phyloP scores from a whole-genome alignment of 2,797 vertebrate genomes.

The Macropus fuliginosus region DNA sequence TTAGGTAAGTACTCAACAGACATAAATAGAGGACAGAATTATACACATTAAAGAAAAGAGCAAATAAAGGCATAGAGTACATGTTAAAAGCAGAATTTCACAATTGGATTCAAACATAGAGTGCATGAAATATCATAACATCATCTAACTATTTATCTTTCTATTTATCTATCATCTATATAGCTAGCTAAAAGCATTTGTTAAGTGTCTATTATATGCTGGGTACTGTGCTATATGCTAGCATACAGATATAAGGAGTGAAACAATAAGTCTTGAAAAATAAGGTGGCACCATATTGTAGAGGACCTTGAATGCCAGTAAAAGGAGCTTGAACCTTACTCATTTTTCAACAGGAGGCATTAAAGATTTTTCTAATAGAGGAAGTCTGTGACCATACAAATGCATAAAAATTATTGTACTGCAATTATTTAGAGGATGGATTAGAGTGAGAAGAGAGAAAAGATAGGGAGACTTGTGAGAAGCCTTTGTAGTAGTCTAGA shows the following conservation, averaged over 20 bases:
- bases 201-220: too few species aligned
- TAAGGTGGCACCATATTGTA: background rate
- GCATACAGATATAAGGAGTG: background rate
- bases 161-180: too few species aligned
- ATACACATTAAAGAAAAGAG: background rate
- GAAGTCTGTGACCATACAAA: background rate
- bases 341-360: background rate
- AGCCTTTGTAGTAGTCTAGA: background rate
- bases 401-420: background rate
- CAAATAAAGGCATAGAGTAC: background rate
- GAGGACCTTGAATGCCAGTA: background rate
- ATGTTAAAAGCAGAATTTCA: too few species aligned
- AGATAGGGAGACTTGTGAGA: background rate
- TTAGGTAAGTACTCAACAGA: background rate
- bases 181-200: too few species aligned
- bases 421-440: background rate
- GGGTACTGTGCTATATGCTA: background rate
- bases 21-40: background rate
- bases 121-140: too few species aligned
- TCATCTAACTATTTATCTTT: too few species aligned
- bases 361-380: background rate
- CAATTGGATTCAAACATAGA: too few species aligned
- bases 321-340: background rate
- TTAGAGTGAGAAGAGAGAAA: background rate
- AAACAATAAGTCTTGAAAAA: background rate